phyloP scores from a whole-genome alignment of 2,888 invertebrate genomes.

The Microchrysa polita region DNA sequence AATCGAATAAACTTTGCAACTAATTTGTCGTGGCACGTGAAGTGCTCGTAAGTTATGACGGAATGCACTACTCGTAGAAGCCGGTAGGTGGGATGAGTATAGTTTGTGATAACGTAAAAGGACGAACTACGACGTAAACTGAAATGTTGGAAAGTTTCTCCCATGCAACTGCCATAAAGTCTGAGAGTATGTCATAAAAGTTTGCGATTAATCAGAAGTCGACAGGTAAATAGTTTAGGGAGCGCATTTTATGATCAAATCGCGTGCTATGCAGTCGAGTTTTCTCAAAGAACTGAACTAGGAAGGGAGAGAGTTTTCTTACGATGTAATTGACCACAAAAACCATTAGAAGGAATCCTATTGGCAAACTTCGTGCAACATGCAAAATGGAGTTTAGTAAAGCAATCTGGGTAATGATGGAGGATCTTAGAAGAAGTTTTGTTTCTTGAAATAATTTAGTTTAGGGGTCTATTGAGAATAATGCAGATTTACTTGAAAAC shows the following conservation, averaged over 20 bases:
- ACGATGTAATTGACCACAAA: constrained; percentile 1
- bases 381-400: neutral
- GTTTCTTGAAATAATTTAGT: too few relatives aligned
- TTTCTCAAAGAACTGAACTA: neutral
- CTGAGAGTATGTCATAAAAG: constrained; percentile 17
- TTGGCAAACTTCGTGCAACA: neutral
- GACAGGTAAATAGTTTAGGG: constrained; percentile 9
- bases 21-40: constrained; percentile 7
- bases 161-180: neutral
- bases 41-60: neutral
- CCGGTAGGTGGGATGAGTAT: neutral
- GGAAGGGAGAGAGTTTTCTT: neutral
- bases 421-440: too few relatives aligned
- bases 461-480: too few relatives aligned
- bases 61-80: constrained; percentile 13
- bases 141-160: neutral
- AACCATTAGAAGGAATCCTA: neutral
- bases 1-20: constrained; percentile 12
- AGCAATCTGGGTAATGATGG: neutral
- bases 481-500: too few relatives aligned
- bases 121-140: too few relatives aligned
- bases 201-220: constrained; percentile 13
- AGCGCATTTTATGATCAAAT: constrained; percentile 4
- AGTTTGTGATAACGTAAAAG: neutral
- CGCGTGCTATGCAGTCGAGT: neutral